These are phyloP conservation scores for Threskiornis aethiopicus DNA, from an alignment of 2,797 vertebrate species.

Conservation along the genomic window DNA sequence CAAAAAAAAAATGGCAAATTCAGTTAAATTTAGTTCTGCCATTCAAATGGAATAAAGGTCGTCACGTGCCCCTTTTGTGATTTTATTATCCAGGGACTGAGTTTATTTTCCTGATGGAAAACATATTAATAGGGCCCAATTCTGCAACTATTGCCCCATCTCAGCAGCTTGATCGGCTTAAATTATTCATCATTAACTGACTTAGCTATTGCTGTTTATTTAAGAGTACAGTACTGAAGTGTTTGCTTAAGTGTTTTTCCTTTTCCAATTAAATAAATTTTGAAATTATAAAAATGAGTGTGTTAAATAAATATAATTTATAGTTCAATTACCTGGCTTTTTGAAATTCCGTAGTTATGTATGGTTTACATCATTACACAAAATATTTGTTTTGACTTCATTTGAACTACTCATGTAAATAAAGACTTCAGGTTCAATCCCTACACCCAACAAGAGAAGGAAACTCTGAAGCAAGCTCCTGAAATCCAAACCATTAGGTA, in stretches of 20 bases:
- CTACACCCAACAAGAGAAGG: background rate
- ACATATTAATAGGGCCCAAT: background rate
- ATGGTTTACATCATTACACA: background rate
- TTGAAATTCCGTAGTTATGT: conserved; percentile 30
- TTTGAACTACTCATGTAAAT: background rate
- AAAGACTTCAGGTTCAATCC: background rate
- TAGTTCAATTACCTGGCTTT: conserved; percentile 54
- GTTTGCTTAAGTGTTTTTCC: background rate
- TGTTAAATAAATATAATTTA: conserved; percentile 44
- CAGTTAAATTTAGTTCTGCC: conserved; percentile 71
- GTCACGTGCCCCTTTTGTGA: conserved; percentile 61
- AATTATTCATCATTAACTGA: conserved; percentile 52
- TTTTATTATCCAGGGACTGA: conserved; percentile 56
- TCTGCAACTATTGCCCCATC: background rate
- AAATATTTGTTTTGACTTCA: conserved; percentile 1
- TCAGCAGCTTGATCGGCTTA: background rate
- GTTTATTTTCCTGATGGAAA: conserved; percentile 37
- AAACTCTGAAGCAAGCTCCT: background rate
- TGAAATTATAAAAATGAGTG: background rate
- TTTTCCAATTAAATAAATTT: conserved; percentile 7
- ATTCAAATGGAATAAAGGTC: conserved; percentile 70
- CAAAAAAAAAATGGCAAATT: conserved; percentile 68
- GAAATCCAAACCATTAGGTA: background rate
- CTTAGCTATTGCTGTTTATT: conserved; percentile 19
- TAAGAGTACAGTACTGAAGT: conserved; percentile 24